These are phyloP conservation scores for Bursaphelenchus okinawaensis DNA, from an alignment of 2,888 invertebrate genomes.

Conservation along the genomic window DNA sequence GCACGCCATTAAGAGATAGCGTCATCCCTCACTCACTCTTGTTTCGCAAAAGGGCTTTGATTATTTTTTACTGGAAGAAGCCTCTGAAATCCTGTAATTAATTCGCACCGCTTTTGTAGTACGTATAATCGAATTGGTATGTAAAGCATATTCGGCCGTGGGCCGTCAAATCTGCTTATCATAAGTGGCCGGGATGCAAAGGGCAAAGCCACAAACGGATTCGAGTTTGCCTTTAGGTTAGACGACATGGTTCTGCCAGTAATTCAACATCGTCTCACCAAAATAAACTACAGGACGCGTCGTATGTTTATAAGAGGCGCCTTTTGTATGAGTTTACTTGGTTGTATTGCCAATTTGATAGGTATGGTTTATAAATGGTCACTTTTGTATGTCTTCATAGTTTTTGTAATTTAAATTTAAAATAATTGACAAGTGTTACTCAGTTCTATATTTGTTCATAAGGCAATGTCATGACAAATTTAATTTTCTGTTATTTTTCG, in stretches of 20 bases:
- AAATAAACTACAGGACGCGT: constrained; percentile 47
- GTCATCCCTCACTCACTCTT: neutral
- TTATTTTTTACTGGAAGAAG: neutral
- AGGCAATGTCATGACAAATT: no score
- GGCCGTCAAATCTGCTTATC: neutral
- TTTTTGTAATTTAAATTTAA: neutral
- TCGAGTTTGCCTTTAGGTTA: no score
- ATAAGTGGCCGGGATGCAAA: neutral
- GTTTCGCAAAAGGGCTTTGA: neutral
- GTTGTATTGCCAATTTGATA: constrained; percentile 39
- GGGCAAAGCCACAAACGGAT: no score
- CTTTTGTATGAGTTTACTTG: constrained; percentile 36
- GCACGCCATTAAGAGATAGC: neutral
- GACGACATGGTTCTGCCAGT: constrained; percentile 51
- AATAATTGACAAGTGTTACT: no score
- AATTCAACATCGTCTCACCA: constrained; percentile 51
- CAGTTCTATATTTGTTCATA: no score
- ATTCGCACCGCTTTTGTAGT: no score
- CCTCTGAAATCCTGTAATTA: neutral
- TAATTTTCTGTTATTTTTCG: no score
- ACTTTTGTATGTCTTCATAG: neutral
- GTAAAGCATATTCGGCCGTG: neutral
- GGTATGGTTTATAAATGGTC: no score
- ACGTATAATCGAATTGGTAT: neutral
- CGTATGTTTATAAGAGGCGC: constrained; percentile 38